A percentile compares a stretch with the other conserved stretches of the same genome.
phyloP scores from a whole-genome alignment of 2,797 vertebrate species.

The Pagetopsis macropterus region DNA sequence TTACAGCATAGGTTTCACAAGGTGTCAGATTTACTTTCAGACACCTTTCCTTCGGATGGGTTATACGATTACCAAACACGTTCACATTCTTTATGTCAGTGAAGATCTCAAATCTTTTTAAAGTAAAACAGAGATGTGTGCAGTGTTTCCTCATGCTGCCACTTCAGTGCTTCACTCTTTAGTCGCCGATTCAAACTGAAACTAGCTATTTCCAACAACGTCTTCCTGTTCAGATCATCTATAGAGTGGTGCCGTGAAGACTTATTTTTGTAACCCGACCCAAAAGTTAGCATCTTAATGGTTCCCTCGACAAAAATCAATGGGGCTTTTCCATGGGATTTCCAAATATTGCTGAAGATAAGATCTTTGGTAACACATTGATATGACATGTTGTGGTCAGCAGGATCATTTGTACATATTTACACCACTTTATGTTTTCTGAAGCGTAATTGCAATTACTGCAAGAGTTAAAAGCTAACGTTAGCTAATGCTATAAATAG shows the following conservation, averaged over 20 bases:
- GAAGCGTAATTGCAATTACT: too few relatives aligned
- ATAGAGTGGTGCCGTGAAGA: neutral
- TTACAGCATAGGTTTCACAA: conserved; percentile 8
- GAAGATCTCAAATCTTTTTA: neutral
- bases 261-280: too few relatives aligned
- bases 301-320: too few relatives aligned
- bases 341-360: too few relatives aligned
- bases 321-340: too few relatives aligned
- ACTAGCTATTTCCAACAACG: neutral
- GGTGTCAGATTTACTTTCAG: conserved; percentile 12
- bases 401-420: too few relatives aligned
- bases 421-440: too few relatives aligned
- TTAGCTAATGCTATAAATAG: too few relatives aligned
- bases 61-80: neutral
- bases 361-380: too few relatives aligned
- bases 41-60: neutral
- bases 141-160: conserved; percentile 3
- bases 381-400: too few relatives aligned
- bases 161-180: neutral
- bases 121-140: neutral
- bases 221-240: neutral
- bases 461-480: too few relatives aligned
- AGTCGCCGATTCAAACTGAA: conserved; percentile 8
- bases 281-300: too few relatives aligned
- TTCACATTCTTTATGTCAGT: neutral